Base-by-base conservation (phyloP, 2,888 invertebrate genomes). In the Luperina testacea region DNA sequence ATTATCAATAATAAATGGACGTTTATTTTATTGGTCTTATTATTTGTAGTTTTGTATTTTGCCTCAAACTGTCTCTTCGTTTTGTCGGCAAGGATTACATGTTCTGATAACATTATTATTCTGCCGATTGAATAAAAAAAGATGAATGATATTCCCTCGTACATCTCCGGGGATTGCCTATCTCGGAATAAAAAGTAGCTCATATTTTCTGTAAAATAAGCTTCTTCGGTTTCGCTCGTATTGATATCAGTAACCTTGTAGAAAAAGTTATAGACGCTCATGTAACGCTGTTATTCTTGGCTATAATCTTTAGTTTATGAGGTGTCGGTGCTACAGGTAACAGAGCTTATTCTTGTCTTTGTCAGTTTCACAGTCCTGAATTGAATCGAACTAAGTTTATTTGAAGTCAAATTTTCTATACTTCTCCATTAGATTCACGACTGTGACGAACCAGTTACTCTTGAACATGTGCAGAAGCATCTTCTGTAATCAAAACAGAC, bases 61-160 rank as follows among this genome's bases (percentile, higher is more conserved):
- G 59, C 59, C 27, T 57, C 20, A 63, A 83, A 61, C 67, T 17
- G 20, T 77, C 63, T 61, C 65, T 59, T 63, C 71, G 42, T 76
- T 72, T 68, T 57, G 72, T 83, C 68, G 72, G 72, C 76, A 77
- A 74, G 80, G 80, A 87, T 87, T 80, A 85, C 76, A 84, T 72
- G 75, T 80, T 77, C 76, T 77, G 76, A 84, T 75, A 85, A 87
- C 72, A 85, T 80, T 87, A 85, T 87, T 85, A 85, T 85, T 84
- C 81, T 80, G 59, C 59, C 87, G 64, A 85, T 85, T 85, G 87
- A 87, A 85, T 85, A 85, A 83, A 85, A 53, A 87, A 85, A 86
- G 11, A 87, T 85, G 88, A 86, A 85, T 82, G 71, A 85, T 85
- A 80, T 85, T 76, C 79, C 72, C 79, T 78, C 64, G 48, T 70